phyloP scores from a whole-genome alignment of 2,888 invertebrate genomes.

The Dryococelus australis region DNA sequence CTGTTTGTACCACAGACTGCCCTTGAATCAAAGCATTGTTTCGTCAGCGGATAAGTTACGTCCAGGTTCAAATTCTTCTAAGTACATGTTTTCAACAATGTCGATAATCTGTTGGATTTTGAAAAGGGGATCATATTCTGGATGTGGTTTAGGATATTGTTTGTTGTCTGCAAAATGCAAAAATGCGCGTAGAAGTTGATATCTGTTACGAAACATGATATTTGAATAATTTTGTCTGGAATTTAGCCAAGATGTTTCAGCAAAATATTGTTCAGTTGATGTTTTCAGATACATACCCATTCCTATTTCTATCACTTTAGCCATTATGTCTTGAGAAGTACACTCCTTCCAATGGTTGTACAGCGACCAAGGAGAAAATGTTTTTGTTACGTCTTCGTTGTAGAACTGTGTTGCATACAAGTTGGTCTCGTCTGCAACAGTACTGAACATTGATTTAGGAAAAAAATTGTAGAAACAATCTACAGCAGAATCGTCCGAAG shows the following conservation, averaged over 20 bases:
- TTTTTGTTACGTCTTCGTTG: not conserved
- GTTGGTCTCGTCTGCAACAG: not conserved
- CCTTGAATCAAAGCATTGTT: not conserved
- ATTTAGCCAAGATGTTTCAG: conserved; percentile 4
- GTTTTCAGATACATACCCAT: conserved; percentile 17
- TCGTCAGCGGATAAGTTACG: conserved; percentile 1
- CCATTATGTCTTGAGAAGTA: not conserved
- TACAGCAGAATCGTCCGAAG: not conserved
- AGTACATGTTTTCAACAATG: not conserved
- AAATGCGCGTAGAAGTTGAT: not conserved
- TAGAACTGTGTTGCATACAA: not conserved
- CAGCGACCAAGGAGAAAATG: not conserved
- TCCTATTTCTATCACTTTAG: not conserved
- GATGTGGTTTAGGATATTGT: not conserved
- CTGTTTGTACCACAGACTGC: conserved; percentile 16
- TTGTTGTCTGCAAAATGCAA: conserved; percentile 8
- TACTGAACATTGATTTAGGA: not conserved
- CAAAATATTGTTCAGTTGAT: not conserved
- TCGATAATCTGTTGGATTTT: not conserved
- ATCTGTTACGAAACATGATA: not conserved
- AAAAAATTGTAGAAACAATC: not conserved
- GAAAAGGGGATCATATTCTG: conserved; percentile 16
- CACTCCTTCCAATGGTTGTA: not conserved
- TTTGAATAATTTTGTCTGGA: not conserved
- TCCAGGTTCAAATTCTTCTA: not conserved